phyloP scores from a whole-genome alignment of 2,888 invertebrate genomes.

The Empis stercorea region DNA sequence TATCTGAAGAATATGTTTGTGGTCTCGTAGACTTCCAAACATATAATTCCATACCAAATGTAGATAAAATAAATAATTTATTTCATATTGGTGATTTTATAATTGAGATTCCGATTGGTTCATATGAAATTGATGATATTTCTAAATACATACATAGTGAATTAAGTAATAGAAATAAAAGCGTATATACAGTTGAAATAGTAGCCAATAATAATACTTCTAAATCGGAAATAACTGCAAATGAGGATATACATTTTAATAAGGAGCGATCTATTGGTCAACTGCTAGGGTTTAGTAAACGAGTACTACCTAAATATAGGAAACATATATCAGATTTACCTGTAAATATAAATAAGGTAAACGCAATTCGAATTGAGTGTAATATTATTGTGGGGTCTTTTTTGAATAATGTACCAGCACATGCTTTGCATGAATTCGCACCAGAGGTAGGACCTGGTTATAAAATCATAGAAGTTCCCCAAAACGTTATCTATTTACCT shows the following conservation, averaged over 20 bases:
- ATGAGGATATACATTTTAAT: no score
- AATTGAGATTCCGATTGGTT: no score
- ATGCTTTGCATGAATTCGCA: constrained; percentile 25
- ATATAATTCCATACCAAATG: constrained; percentile 20
- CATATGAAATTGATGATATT: no score
- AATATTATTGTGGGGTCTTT: constrained; percentile 7
- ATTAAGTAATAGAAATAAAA: no score
- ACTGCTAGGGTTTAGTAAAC: constrained; percentile 3
- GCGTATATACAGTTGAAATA: no score
- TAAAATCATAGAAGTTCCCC: constrained; percentile 24
- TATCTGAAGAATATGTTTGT: constrained; percentile 16
- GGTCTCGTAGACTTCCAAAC: constrained; percentile 20
- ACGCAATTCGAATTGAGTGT: constrained; percentile 8
- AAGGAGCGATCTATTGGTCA: constrained; percentile 6
- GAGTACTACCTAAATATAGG: constrained; percentile 8
- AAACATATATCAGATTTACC: constrained; percentile 19
- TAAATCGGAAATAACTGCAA: no score
- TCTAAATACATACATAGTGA: no score
- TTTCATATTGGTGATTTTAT: constrained; percentile 18
- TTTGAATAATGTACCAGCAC: constrained; percentile 16
- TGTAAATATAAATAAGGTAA: constrained; percentile 20
- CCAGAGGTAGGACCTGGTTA: constrained; percentile 23
- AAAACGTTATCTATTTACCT: constrained; percentile 23
- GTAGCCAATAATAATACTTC: no score
- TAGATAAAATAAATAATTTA: constrained; percentile 23